Base-by-base conservation (phyloP, 2,113 vertebrate genomes). In the Hippolais icterina region DNA sequence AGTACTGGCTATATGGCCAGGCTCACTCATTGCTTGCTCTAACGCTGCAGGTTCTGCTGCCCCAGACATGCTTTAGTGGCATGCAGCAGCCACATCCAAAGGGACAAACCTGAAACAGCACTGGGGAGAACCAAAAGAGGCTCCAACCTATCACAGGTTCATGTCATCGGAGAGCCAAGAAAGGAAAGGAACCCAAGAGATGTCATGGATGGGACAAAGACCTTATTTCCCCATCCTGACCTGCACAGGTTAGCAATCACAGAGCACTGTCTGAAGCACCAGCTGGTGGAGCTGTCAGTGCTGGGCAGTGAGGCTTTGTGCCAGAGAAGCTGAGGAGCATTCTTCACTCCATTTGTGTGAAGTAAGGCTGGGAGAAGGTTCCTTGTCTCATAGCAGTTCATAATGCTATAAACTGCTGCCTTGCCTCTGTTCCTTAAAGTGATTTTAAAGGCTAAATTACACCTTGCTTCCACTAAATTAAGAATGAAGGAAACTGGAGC, bases 211-310 rank as follows among this genome's bases (percentile, higher is more conserved):
- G 29, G 57, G 46, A 79, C 24, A 29, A 35, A 39, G 22, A 9
- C 41, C 13, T 33, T 12, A 31, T 42, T 41, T 93, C 50, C 68
- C 59, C 35, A 41, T 6, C 21, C 31, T 12, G 5, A 29, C 42
- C 28, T 28, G 52, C 47, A 46, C 66, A 65, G 39, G 7, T 52
- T 22, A 70, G 29, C 1, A 12, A 39, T 4, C 35, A 28, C 37
- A 4, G 0, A 31, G 39, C 25, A 64, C 2, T 3, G n/a, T 6
- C 56, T 12, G 10, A 56, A 72, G 53, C 35, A 33, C 20, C 10
- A 7, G 47, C 17, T 61, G 57, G 39, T 6, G 27, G n/a, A 33
- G 53, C 39, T 44, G 53, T 15, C 77, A 39, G 31, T 42, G 8
- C 52, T 2, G 22, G 35, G 44, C 3, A 5, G 8, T 2, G 8